These are phyloP conservation scores for Drosophila chauvacae DNA, from an alignment of 1,140 invertebrate genomes.

Conservation along the genomic window DNA sequence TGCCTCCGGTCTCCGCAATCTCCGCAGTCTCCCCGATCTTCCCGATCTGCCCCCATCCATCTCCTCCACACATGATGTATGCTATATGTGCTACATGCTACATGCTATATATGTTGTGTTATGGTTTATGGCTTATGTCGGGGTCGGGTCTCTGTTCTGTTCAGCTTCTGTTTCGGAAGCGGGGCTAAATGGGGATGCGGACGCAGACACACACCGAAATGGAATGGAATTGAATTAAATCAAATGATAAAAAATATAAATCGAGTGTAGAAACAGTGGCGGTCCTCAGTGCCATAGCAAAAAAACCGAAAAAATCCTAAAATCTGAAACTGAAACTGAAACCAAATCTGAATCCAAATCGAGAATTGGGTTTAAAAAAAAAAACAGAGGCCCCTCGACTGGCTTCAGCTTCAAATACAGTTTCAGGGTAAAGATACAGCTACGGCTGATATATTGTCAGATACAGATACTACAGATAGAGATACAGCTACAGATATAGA, in stretches of 20 bases:
- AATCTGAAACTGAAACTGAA: constrained; percentile 30
- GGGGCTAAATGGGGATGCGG: constrained; percentile 32
- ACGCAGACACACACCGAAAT: constrained; percentile 67
- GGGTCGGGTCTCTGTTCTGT: constrained; percentile 1
- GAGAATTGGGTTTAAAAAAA: constrained; percentile 3
- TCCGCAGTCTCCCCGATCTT: background rate
- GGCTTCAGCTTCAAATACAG: constrained; percentile 15
- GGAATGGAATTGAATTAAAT: constrained; percentile 81
- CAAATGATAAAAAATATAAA: constrained; percentile 83
- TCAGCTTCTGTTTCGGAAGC: constrained; percentile 62
- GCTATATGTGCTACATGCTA: constrained; percentile 2
- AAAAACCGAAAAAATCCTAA: background rate
- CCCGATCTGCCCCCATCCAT: background rate
- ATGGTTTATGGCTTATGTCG: constrained; percentile 60
- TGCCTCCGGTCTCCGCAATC: background rate
- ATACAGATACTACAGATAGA: constrained; percentile 20
- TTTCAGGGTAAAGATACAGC: constrained; percentile 13
- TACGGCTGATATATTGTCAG: background rate
- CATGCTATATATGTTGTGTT: constrained; percentile 27
- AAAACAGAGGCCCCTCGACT: constrained; percentile 11
- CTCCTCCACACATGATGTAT: constrained; percentile 6
- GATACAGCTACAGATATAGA: constrained; percentile 32
- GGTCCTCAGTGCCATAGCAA: constrained; percentile 64
- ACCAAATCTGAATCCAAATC: background rate
- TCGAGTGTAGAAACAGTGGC: constrained; percentile 80